Evolutionary conservation across 1,140 invertebrate genomes (phyloP).

Genomic region (Helicorthomorpha holstii): DNA sequence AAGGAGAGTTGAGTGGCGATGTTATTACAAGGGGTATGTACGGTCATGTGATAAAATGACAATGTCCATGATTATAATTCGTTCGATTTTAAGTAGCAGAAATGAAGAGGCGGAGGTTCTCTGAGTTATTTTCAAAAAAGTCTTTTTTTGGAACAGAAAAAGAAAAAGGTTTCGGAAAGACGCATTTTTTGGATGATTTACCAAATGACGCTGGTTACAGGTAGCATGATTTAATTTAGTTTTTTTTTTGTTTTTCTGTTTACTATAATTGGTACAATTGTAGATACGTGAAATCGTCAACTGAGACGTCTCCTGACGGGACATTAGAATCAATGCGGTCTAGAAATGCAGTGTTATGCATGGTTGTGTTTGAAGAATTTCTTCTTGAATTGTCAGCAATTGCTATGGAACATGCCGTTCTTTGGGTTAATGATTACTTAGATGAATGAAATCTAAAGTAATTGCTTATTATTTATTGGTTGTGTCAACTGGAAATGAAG

Average conservation of each 20-base stretch:
- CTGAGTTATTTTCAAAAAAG: conserved; percentile 22
- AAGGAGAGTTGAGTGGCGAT: no score
- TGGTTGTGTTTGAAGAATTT: conserved; percentile 83
- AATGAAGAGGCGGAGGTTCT: conserved; percentile 20
- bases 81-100: conserved; percentile 16
- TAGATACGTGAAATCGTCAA: not conserved
- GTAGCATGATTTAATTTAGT: conserved; percentile 14
- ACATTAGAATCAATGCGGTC: conserved; percentile 24
- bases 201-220: conserved; percentile 25
- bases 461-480: no score
- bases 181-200: conserved; percentile 12
- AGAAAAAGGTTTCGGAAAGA: conserved; percentile 1
- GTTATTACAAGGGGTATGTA: not conserved
- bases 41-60: not conserved
- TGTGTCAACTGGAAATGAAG: no score
- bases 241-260: not conserved
- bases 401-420: conserved; percentile 59
- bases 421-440: no score
- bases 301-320: conserved; percentile 11
- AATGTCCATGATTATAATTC: not conserved
- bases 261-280: not conserved
- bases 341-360: conserved; percentile 52
- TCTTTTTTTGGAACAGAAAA: conserved; percentile 9
- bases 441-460: no score
- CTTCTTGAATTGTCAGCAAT: conserved; percentile 80